A percentile compares a stretch with the other conserved stretches of the same genome.
phyloP scores from a whole-genome alignment of 1,140 invertebrate genomes.

The Tribolium madens region DNA sequence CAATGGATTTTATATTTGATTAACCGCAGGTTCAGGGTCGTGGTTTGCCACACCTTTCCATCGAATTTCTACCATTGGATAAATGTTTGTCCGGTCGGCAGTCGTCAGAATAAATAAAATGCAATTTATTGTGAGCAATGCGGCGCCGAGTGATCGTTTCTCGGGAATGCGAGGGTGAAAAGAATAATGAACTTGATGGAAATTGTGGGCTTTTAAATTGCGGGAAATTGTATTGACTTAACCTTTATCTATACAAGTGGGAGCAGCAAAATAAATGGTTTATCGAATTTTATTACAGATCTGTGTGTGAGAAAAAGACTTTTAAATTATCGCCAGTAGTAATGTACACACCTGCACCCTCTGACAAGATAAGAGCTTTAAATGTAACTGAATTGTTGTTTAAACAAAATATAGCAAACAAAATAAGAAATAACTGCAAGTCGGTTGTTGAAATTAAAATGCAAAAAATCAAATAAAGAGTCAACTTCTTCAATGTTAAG shows the following conservation, averaged over 20 bases:
- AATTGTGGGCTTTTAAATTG: not conserved
- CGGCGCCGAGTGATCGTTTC: not conserved
- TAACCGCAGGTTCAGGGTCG: conserved; percentile 20
- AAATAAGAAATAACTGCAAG: too few relatives aligned
- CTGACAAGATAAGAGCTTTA: too few relatives aligned
- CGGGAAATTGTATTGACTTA: not conserved
- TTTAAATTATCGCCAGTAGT: not conserved
- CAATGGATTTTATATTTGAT: conserved; percentile 39
- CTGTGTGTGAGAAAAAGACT: not conserved
- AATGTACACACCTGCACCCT: not conserved
- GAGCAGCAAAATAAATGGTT: not conserved
- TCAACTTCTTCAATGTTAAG: not conserved
- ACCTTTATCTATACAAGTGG: not conserved
- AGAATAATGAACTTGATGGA: not conserved
- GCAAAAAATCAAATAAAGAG: too few relatives aligned
- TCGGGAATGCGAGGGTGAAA: not conserved
- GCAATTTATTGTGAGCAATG: not conserved
- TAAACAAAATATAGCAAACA: too few relatives aligned
- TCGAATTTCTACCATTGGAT: not conserved
- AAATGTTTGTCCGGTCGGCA: not conserved
- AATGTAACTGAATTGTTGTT: too few relatives aligned
- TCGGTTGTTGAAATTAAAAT: too few relatives aligned
- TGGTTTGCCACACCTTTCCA: not conserved
- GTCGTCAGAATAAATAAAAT: conserved; percentile 12
- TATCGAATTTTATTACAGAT: not conserved